These are phyloP conservation scores for Cheilosia vernalis DNA, from an alignment of 2,888 invertebrate species.

Conservation along the genomic window DNA sequence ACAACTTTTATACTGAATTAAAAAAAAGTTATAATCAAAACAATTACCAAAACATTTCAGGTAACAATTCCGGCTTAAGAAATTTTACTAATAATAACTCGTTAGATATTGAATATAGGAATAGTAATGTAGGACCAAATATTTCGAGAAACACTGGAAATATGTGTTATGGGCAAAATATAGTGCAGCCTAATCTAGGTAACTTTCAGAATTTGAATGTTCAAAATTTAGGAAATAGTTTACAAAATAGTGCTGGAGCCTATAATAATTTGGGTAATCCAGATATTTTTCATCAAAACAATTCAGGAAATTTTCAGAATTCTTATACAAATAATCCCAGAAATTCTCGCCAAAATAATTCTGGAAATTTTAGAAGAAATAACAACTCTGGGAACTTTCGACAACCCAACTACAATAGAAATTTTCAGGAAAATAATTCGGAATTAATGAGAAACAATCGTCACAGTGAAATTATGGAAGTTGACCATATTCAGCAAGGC, in stretches of 20 bases:
- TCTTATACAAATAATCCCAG: too few relatives aligned
- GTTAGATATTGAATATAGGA: too few relatives aligned
- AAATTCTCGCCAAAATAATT: too few relatives aligned
- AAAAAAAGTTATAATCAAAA: conserved; percentile 6
- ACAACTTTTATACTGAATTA: conserved; percentile 26
- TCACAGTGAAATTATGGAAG: conserved; percentile 8
- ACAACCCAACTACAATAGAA: too few relatives aligned
- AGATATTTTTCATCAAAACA: not conserved
- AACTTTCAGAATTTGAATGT: conserved; percentile 10
- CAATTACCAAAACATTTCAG: not conserved
- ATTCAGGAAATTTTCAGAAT: not conserved
- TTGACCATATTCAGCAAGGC: conserved; percentile 12
- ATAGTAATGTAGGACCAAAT: too few relatives aligned
- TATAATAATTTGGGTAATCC: conserved; percentile 14
- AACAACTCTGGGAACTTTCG: too few relatives aligned
- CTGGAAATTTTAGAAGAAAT: too few relatives aligned
- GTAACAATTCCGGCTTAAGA: too few relatives aligned
- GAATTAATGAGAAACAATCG: not conserved
- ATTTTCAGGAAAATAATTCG: too few relatives aligned
- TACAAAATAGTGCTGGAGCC: not conserved
- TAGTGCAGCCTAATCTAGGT: conserved; percentile 23
- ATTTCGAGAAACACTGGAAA: conserved; percentile 4
- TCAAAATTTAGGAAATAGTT: conserved; percentile 20
- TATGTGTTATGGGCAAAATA: conserved; percentile 8
- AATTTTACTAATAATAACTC: too few relatives aligned